These are phyloP conservation scores for Sphaerophoria taeniata DNA, from an alignment of 2,888 invertebrate genomes.

Conservation along the genomic window DNA sequence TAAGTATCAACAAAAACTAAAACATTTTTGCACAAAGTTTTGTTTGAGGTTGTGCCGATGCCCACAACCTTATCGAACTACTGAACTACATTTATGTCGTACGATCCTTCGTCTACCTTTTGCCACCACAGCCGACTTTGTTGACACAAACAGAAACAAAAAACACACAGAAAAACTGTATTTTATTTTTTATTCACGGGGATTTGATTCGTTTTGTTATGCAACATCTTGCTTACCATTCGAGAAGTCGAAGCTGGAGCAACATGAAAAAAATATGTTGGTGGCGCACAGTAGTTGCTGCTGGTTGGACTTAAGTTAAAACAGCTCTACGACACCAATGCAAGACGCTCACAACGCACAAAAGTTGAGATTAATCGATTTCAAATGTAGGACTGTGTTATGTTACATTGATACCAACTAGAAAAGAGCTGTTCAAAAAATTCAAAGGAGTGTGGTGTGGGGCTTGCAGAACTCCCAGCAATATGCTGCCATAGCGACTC, in stretches of 20 bases:
- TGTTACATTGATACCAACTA: constrained; percentile 25
- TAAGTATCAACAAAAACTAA: constrained; percentile 14
- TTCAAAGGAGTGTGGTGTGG: not conserved
- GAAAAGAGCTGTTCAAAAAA: not conserved
- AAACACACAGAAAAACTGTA: constrained; percentile 17
- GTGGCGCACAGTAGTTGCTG: constrained; percentile 47
- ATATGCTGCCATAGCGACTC: not conserved
- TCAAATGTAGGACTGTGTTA: constrained; percentile 69
- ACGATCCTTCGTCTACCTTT: constrained; percentile 55
- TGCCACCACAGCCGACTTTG: constrained; percentile 13
- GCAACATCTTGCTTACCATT: constrained; percentile 42
- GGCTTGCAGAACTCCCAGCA: constrained; percentile 42
- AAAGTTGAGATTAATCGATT: constrained; percentile 73
- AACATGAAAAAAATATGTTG: not conserved
- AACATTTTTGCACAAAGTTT: constrained; percentile 39
- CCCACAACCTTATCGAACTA: constrained; percentile 73
- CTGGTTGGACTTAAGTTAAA: not conserved
- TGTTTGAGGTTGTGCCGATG: constrained; percentile 71
- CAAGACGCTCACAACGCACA: constrained; percentile 54
- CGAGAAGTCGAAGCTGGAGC: constrained; percentile 47
- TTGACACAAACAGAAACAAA: not conserved
- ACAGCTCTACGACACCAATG: constrained; percentile 7
- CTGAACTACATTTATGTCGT: constrained; percentile 74
- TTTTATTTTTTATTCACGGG: constrained; percentile 49
- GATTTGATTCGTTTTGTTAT: constrained; percentile 72